Base-by-base conservation (phyloP, 1,140 invertebrate species). In the Caenorhabditis briggsae region DNA sequence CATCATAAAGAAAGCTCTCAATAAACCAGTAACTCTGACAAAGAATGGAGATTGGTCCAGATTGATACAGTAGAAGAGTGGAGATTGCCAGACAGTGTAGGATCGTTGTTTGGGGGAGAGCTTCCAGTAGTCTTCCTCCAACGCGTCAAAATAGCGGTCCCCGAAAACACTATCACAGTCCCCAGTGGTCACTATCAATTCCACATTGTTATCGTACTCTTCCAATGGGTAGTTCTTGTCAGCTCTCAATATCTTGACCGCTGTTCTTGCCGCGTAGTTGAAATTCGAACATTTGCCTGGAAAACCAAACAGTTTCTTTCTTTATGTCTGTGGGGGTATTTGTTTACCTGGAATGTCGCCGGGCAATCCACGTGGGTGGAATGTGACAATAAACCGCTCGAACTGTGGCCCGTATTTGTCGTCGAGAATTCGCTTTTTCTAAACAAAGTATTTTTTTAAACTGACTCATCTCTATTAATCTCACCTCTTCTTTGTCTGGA, bases 51-150 rank as follows among this genome's bases (percentile, higher is more conserved):
- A 88, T 70, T 90, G 82, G 56, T 90, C 86, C 20, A 90, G 65
- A 56, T 90, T 90, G 55, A 90, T 90, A 58, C 88, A 89, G 53
- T 90, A 90, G 78, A 90, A 90, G 5, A 90, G 88, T 23, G 89
- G 89, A 18, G 89, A 89, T 84, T 90, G 89, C 89, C 89, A 90
- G 20, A 90, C 89, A 23, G 89, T 90, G 41, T 86, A 82, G 16
- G 50, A 58, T n/a, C 89, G 88, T 50, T 89, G 48, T 88, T 89
- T 56, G 23, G 84, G 48, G 5, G 53, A 56, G 2, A 86, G 18
- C 58, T 89, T 89, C 86, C 86, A 89, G 88, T 89, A 90, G 64
- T 90, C 89, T 55, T 90, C 88, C 53, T 90, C 89, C 53, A 90
- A 82, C 18, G 88, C 87, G 58, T 90, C 89, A 53, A 90, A 90